Conservation (phyloP, 37 sponge, comb jelly and placozoan genomes). For the Spongilla lacustris region DNA sequence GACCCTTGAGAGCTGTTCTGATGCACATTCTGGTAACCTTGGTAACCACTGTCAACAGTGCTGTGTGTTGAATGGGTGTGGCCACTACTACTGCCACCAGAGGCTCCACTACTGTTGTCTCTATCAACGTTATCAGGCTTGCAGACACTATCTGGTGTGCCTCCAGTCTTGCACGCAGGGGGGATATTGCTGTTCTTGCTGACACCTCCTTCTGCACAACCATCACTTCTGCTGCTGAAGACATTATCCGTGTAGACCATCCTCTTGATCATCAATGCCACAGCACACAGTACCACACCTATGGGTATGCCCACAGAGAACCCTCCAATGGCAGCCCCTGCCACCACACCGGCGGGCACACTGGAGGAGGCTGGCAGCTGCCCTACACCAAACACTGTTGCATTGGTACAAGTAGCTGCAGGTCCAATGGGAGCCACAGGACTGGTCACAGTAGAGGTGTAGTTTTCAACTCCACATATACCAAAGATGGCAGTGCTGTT, state of each 20-base stretch:
- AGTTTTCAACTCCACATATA: background rate
- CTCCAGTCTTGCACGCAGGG: background rate
- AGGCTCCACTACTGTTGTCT: no score
- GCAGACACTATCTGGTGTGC: background rate
- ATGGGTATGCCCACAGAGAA: constrained; percentile 51
- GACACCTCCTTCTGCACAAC: background rate
- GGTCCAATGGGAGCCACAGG: background rate
- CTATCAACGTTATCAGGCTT: background rate
- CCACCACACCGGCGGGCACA: constrained; percentile 1
- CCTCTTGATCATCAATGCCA: constrained; percentile 12
- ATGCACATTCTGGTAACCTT: background rate
- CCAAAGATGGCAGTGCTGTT: background rate
- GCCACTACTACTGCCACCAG: background rate
- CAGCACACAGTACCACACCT: constrained; percentile 35
- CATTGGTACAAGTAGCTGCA: background rate
- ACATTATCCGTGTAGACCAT: background rate
- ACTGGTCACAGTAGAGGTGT: constrained; percentile 16
- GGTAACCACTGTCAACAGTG: background rate
- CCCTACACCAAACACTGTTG: background rate
- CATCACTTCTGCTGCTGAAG: background rate
- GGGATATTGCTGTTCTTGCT: background rate
- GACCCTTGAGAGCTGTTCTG: background rate
- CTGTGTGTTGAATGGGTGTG: background rate
- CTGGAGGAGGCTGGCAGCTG: background rate
- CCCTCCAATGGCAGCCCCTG: constrained; percentile 49